Conservation (phyloP, 1,140 invertebrate genomes). For the Colletes latitarsis region DNA sequence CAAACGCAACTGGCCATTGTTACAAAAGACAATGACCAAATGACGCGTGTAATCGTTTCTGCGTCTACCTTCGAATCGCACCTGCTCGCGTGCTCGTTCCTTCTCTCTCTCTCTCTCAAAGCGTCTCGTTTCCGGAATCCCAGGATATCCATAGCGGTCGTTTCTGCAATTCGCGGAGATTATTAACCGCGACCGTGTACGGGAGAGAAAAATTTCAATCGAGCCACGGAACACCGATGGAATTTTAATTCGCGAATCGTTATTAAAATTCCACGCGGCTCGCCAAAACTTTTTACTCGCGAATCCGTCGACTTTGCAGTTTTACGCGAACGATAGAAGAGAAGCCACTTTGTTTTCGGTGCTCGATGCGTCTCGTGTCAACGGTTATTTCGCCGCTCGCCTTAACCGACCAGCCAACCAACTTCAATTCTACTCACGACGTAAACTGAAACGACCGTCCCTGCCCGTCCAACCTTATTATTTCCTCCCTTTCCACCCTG, state of each 20-base stretch:
- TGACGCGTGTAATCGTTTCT: constrained; percentile 43
- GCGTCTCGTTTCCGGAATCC: background rate
- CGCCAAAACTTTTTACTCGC: constrained; percentile 1
- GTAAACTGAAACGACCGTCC: background rate
- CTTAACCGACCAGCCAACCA: no score
- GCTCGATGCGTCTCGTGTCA: background rate
- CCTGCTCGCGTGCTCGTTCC: background rate
- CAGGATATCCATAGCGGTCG: no score
- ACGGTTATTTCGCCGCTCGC: background rate
- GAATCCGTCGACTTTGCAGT: background rate
- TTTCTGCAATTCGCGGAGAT: background rate
- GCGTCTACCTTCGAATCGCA: constrained; percentile 28
- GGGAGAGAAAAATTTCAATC: background rate
- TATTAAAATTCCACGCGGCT: no score
- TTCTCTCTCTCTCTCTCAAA: background rate
- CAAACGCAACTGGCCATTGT: constrained; percentile 44
- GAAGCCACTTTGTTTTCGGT: background rate
- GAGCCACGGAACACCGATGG: background rate
- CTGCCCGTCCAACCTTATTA: background rate
- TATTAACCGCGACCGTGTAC: background rate
- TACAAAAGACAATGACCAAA: constrained; percentile 51
- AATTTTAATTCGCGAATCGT: constrained; percentile 8
- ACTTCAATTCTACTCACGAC: background rate
- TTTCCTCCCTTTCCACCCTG: no score
- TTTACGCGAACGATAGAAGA: background rate